These are phyloP conservation scores for Latrodectus elegans DNA, from an alignment of 2,888 invertebrate species.

Conservation along the genomic window DNA sequence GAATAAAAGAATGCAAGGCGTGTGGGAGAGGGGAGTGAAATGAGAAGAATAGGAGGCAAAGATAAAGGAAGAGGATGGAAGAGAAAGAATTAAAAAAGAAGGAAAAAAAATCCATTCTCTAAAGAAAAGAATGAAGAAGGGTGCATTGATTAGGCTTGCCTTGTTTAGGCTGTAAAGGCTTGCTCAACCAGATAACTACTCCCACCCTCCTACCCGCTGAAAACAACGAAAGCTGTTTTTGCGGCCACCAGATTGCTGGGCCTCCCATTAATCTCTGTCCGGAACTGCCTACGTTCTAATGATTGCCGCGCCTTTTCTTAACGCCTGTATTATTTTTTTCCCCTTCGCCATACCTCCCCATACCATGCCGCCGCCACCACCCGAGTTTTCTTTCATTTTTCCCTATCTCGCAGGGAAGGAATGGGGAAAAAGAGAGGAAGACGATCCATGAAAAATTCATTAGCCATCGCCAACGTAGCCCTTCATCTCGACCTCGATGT, in stretches of 20 bases:
- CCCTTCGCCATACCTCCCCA: not conserved
- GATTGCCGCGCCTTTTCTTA: constrained; percentile 61
- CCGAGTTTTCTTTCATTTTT: constrained; percentile 37
- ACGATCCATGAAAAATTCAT: constrained; percentile 68
- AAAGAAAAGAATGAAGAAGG: constrained; percentile 10
- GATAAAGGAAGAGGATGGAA: constrained; percentile 28
- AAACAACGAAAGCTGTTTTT: constrained; percentile 65
- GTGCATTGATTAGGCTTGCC: constrained; percentile 66
- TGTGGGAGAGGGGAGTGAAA: constrained; percentile 7
- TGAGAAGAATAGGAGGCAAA: constrained; percentile 32
- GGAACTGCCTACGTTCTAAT: constrained; percentile 62
- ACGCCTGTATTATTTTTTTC: constrained; percentile 34
- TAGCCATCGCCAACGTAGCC: constrained; percentile 39
- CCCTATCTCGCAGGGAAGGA: constrained; percentile 15
- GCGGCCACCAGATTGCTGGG: constrained; percentile 66
- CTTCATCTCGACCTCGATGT: constrained; percentile 34
- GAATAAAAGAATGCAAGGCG: constrained; percentile 3
- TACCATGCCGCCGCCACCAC: constrained; percentile 4
- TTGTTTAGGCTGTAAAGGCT: constrained; percentile 64
- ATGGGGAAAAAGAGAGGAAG: constrained; percentile 20
- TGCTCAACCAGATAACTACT: constrained; percentile 67
- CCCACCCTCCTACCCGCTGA: constrained; percentile 23
- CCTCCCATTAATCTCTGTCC: constrained; percentile 67
- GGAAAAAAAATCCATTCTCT: constrained; percentile 22
- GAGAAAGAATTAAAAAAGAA: not conserved